Evolutionary conservation across 2,113 vertebrate species (phyloP).

Genomic region (Ranitomeya imitator): DNA sequence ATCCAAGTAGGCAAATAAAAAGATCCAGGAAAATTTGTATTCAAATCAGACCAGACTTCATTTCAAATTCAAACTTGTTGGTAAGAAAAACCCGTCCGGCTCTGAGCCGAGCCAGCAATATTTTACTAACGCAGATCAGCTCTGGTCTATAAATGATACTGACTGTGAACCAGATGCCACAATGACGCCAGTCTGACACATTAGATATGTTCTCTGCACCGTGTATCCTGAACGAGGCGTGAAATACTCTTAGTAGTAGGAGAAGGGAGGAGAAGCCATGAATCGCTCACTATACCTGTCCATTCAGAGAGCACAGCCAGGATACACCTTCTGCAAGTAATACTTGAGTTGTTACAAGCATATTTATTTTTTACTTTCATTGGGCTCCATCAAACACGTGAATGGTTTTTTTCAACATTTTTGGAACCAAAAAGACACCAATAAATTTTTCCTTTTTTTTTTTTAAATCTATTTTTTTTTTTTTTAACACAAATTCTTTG

Average conservation of each 20-base stretch:
- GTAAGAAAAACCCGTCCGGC: background rate
- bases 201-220: background rate
- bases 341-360: too few relatives aligned
- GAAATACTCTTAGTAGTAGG: too few relatives aligned
- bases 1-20: constrained; percentile 7
- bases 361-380: too few relatives aligned
- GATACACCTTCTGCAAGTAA: background rate
- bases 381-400: too few relatives aligned
- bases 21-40: background rate
- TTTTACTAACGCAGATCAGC: background rate
- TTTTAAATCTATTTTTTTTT: too few relatives aligned
- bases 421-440: too few relatives aligned
- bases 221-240: background rate
- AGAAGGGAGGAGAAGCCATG: background rate
- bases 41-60: background rate
- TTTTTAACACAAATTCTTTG: too few relatives aligned
- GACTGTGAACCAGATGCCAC: background rate
- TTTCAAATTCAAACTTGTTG: constrained; percentile 13
- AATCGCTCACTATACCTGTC: background rate
- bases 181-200: background rate
- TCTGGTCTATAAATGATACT: background rate
- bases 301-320: background rate
- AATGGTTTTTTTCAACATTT: too few relatives aligned
- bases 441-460: too few relatives aligned
- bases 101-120: background rate